Conservation (phyloP, 2,113 vertebrate species). For the Petaurus breviceps region DNA sequence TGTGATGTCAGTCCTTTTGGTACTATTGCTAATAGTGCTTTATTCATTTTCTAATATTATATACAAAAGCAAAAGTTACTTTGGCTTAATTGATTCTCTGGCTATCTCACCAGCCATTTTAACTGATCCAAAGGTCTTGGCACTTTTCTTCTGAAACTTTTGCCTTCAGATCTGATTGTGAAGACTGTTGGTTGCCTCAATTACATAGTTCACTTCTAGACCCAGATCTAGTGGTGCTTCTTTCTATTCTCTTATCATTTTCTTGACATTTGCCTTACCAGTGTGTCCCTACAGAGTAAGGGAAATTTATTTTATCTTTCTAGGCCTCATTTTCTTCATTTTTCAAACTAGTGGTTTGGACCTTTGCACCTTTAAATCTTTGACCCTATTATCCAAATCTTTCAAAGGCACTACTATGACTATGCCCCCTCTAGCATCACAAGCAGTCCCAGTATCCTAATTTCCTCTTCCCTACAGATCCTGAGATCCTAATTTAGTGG, state of each 20-base stretch:
- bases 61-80: neutral
- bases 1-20: neutral
- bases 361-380: neutral
- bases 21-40: neutral
- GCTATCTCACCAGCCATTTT: neutral
- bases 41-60: neutral
- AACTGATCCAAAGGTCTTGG: neutral
- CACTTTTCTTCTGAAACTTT: neutral
- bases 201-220: neutral
- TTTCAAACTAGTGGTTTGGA: neutral
- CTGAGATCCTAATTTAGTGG: neutral
- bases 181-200: neutral
- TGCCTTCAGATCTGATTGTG: neutral
- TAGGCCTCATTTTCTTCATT: neutral
- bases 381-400: neutral
- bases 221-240: neutral
- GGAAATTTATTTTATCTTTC: neutral
- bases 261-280: neutral
- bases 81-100: neutral
- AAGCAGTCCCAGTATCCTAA: neutral
- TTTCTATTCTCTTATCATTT: neutral
- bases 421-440: neutral
- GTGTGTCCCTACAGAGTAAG: neutral
- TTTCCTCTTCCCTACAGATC: neutral
- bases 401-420: neutral